Base-by-base conservation (phyloP, 2,888 invertebrate genomes). In the Eilema griseolum region DNA sequence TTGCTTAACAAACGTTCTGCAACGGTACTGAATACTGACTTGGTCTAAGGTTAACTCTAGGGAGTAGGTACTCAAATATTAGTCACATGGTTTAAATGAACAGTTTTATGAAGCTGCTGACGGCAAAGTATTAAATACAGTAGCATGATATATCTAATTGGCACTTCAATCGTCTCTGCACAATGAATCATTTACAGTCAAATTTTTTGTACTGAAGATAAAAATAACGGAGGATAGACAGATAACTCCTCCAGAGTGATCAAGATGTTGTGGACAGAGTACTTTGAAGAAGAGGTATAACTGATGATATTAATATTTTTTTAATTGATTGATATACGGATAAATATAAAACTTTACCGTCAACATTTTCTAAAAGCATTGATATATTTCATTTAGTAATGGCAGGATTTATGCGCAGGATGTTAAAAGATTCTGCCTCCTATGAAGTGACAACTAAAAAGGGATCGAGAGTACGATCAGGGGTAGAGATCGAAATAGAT, bases 1-100 rank as follows among this genome's bases (percentile, higher is more conserved):
- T 81, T 73, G 72, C 74, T 73, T 75, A 69, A 64, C 63, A 65
- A 71, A 65, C 62, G 66, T 63, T 41, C 61, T 63, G 57, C 69
- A 77, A 76, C 79, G 76, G 83, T 79, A 77, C 65, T 68, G 75
- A 70, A 80, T 77, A 75, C 71, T 69, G 72, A 28, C 66, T 67
- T 74, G 63, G 69, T 69, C 71, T 72, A 76, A 26, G 26, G 8
- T 7, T 26, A 59, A 59, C 26, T 26, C 7, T 7, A 28, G 26
- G 73, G 31, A 46, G n/a, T 28, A n/a, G n/a, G n/a, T n/a, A 63
- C 66, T 56, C 28, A 56, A 61, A 59, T 16, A 26, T 59, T 26
- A 5, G 16, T 2, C 5, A 52, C 52, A 20, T 46, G 5, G 11
- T 11, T 12, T 11, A 37, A 4, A 52, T 52, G n/a, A n/a, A 52